Evolutionary conservation across 2,113 vertebrate genomes (phyloP), one percentile per base, ranked within the genome.

Genomic region (Cairina moschata): DNA sequence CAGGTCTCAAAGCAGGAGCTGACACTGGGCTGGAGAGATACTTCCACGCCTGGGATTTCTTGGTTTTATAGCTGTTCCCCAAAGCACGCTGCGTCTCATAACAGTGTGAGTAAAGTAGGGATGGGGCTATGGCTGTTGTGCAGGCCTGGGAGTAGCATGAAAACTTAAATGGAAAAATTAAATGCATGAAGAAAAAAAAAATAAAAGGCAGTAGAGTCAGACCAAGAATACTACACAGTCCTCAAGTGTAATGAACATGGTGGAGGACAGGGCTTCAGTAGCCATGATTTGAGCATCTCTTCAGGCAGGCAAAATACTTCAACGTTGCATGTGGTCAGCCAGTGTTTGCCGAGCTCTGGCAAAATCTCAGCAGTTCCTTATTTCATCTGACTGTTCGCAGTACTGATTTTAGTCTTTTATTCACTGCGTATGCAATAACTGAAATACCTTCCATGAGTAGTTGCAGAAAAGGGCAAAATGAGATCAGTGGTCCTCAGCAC

Each of bases 401-500:
- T 11, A 22, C 2, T 1, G 13, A 13, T 50, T 52, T 46, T 13
- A 31, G 20, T 14, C 31, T 29, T 71, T 38, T 14, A 9, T 73
- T 86, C 28, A 3, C 29, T 72, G 34, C 10, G 14, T 22, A 6
- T 38, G 50, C 11, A 48, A 28, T 6, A 10, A 56, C 8, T 5
- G 32, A 36, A 46, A 21, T 3, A 1, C 3, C 48, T 31, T 40
- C 54, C 25, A 29, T 1, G 6, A 50, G 15, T 8, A 67, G 32
- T 2, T 40, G 20, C 28, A 71, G 56, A 13, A 81, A 62, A 60
- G 62, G 11, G 18, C 38, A 72, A 44, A 38, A 29, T 5, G 8
- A 81, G 21, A 46, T 3, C 69, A 0, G 0, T 14, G 60, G 14
- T 74, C 66, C 38, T 1, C 1, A n/a, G 44, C 28, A 25, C 59